Percentiles rank a stretch among this genome's conserved stretches.
These are phyloP conservation scores for Tachysurus vachellii DNA, from an alignment of 2,113 vertebrate species.

Conservation along the genomic window DNA sequence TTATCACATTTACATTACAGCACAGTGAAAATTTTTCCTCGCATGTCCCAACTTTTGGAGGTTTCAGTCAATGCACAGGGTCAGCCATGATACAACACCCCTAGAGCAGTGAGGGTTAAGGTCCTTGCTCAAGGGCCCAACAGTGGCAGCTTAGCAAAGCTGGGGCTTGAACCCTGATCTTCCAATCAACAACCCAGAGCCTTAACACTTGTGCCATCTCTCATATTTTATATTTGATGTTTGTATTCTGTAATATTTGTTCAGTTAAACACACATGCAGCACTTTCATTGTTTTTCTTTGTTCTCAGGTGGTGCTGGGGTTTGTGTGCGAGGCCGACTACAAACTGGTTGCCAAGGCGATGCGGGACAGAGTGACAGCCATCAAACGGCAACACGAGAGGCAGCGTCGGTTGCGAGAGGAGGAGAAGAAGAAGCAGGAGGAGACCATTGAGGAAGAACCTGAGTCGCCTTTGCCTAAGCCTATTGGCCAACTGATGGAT, in stretches of 20 bases:
- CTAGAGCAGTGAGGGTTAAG: too few species aligned
- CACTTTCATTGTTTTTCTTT: conserved; percentile 29
- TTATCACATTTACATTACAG: too few species aligned
- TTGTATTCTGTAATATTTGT: not conserved
- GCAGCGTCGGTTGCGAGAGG: conserved; percentile 63
- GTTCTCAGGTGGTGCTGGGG: conserved; percentile 82
- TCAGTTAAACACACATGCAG: not conserved
- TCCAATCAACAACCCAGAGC: too few species aligned
- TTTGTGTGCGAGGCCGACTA: conserved; percentile 90
- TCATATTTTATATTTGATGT: not conserved
- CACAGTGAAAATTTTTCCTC: too few species aligned
- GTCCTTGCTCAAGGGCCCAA: too few species aligned
- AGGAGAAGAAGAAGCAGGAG: conserved; percentile 20
- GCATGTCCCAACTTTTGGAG: too few species aligned
- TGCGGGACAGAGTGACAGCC: conserved; percentile 81
- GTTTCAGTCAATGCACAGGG: too few species aligned
- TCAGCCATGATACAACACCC: too few species aligned
- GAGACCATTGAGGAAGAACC: conserved; percentile 55
- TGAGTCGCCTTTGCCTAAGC: conserved; percentile 35
- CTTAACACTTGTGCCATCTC: too few species aligned
- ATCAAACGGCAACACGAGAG: conserved; percentile 87
- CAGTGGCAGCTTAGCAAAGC: too few species aligned
- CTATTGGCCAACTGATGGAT: conserved; percentile 48
- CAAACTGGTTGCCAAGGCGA: conserved; percentile 86
- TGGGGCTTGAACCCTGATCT: too few species aligned